Percentiles rank a stretch among this genome's conserved stretches.
Evolutionary conservation across 2,113 vertebrate species (phyloP).

Genomic region (Indri indri): DNA sequence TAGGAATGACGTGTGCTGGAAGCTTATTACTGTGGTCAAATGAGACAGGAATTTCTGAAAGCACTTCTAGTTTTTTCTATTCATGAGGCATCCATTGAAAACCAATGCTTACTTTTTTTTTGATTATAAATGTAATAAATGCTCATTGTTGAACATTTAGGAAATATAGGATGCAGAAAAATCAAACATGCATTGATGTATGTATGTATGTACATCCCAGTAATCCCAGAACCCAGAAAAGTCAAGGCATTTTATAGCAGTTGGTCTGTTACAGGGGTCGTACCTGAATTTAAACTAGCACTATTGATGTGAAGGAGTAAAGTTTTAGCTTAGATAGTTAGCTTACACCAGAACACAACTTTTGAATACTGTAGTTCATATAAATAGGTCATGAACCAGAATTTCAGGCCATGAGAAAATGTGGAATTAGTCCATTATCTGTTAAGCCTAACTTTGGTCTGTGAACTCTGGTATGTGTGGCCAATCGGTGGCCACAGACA

Average conservation of each 20-base stretch:
- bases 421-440: neutral
- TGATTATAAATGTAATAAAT: neutral
- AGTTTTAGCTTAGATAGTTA: neutral
- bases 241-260: neutral
- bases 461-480: neutral
- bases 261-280: neutral
- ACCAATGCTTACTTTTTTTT: neutral
- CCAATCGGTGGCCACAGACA: neutral
- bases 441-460: neutral
- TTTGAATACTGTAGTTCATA: neutral
- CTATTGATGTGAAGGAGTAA: neutral
- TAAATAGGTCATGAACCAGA: neutral
- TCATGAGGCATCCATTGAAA: neutral
- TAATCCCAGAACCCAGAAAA: neutral
- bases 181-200: neutral
- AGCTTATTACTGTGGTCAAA: neutral
- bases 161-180: neutral
- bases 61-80: neutral
- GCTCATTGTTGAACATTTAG: neutral
- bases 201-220: neutral
- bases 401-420: neutral
- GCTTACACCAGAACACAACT: neutral
- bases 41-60: neutral
- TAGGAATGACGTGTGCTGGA: neutral
- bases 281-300: neutral